A percentile compares a stretch with the other conserved stretches of the same genome.
Evolutionary conservation across 1,140 invertebrate species (phyloP).

Genomic region (Pseudomyrmex flavicornis): DNA sequence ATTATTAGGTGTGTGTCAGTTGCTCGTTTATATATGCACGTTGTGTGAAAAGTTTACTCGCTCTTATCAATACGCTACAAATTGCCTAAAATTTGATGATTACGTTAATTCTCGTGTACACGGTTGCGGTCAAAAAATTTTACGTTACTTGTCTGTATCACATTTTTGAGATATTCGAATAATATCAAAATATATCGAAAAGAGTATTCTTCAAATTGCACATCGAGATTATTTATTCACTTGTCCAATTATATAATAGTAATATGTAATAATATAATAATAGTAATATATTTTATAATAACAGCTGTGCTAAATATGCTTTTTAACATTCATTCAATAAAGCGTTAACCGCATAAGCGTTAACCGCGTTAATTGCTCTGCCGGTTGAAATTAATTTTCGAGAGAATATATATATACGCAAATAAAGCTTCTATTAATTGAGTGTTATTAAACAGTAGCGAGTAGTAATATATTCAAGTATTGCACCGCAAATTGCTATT

Average conservation of each 20-base stretch:
- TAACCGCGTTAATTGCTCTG: not conserved
- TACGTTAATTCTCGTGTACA: no score
- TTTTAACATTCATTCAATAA: conserved; percentile 2
- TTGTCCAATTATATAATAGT: not conserved
- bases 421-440: conserved; percentile 36
- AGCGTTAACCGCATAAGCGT: not conserved
- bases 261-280: not conserved
- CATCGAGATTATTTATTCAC: not conserved
- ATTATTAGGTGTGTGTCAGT: not conserved
- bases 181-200: no score
- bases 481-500: not conserved
- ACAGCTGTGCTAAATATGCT: not conserved
- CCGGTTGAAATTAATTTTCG: conserved; percentile 30
- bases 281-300: not conserved
- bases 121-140: no score
- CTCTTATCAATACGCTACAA: no score
- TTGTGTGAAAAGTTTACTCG: no score
- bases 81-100: no score
- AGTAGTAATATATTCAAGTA: not conserved
- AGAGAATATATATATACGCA: not conserved
- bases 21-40: not conserved
- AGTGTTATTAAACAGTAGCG: conserved; percentile 4
- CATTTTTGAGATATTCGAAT: no score
- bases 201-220: not conserved
- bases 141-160: no score